Conservation (phyloP, 64 coral and sea anemone species). For the Montipora efflorescens region DNA sequence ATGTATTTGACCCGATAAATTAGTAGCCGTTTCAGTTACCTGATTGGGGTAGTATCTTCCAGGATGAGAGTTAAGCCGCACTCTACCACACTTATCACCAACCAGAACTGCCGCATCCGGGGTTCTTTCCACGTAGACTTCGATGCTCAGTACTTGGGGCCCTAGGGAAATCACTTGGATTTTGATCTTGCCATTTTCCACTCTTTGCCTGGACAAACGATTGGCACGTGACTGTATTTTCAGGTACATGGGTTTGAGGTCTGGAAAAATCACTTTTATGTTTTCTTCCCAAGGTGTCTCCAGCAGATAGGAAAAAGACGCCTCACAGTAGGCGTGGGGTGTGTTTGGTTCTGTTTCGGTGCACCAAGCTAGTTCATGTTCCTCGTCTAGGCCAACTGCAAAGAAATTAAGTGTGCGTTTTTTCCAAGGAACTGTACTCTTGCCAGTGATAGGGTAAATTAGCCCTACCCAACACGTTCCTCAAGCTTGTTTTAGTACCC, state of each 20-base stretch:
- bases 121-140: slow-evolving; percentile 50
- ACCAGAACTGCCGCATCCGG: slow-evolving; percentile 18
- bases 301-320: background rate
- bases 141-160: slow-evolving; percentile 46
- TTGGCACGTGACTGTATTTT: slow-evolving; percentile 74
- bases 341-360: slow-evolving; percentile 5
- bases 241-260: slow-evolving; percentile 69
- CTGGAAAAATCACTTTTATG: slow-evolving; percentile 58
- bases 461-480: no score
- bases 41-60: slow-evolving; percentile 46
- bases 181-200: slow-evolving; percentile 65
- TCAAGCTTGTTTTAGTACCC: no score
- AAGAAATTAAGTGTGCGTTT: background rate
- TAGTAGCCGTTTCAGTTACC: background rate
- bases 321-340: background rate
- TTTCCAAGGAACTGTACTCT: no score
- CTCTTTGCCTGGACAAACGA: slow-evolving; percentile 79
- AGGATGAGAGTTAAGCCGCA: slow-evolving; percentile 18
- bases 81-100: slow-evolving; percentile 41
- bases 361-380: background rate
- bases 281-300: background rate
- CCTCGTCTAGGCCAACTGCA: background rate
- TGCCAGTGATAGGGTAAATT: no score
- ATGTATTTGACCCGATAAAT: no score
- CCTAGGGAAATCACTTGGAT: slow-evolving; percentile 27